Evolutionary conservation across 1,140 invertebrate genomes (phyloP), one percentile per base, ranked within the genome.

Genomic region (Melipona quadrifasciata): DNA sequence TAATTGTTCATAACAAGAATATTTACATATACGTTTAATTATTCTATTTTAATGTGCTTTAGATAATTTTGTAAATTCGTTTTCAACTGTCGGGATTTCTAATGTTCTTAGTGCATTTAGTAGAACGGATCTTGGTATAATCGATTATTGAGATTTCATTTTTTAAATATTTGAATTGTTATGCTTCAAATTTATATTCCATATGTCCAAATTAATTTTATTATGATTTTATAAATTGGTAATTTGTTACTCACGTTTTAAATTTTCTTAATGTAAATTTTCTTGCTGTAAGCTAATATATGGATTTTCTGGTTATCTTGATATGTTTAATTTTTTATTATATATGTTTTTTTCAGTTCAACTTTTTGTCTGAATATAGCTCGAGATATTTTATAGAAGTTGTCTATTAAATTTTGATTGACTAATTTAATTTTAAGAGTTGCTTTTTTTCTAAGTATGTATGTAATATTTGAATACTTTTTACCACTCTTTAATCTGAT

Each of bases 31-130:
- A 47, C n/a, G 2, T 61, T 10, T 14, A 12, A 61, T 61, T 24
- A 24, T 61, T n/a, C 24, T 61, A 5, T 61, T 14, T 61, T 24
- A 10, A 58, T 10, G 11, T 24, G 21, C 58, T n/a, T 61, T n/a
- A 58, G 11, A 61, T 14, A n/a, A 24, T 61, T 19, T 61, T 61
- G 12, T n/a, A 61, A 61, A 12, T 4, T 61, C 12, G 11, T 61
- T 1, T n/a, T n/a, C 24, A 3, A n/a, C n/a, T 0, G 24, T 14
- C 1, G 1, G 5, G 4, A 61, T 61, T n/a, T n/a, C 58, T n/a
- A 24, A 1, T 11, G 24, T 61, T 61, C 12, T 14, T 24, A 61
- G 24, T n/a, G 1, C 3, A 12, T 3, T 61, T n/a, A 14, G 12
- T n/a, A 14, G 24, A 61, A 14, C 14, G n/a, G n/a, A 61, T 61